Percentiles rank a stretch among this genome's conserved stretches.
Evolutionary conservation across 2,888 invertebrate genomes (phyloP).

Genomic region (Lasioglossum leucozonium): DNA sequence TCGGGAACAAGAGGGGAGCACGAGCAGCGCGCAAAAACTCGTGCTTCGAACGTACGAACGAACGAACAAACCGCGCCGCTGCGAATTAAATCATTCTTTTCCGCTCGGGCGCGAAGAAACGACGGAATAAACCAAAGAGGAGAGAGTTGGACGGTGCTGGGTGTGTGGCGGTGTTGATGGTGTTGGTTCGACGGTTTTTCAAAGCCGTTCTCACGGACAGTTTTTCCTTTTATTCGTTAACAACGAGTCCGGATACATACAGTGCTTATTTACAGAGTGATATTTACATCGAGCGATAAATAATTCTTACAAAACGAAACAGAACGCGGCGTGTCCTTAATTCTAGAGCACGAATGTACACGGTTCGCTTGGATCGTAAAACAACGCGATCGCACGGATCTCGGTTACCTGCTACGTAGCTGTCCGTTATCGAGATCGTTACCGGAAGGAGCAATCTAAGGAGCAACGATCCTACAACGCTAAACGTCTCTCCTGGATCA

Average conservation of each 20-base stretch:
- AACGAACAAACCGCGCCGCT: constrained; percentile 48
- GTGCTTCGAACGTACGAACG: constrained; percentile 68
- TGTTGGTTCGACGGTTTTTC: constrained; percentile 2
- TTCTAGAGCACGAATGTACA: constrained; percentile 57
- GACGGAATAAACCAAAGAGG: background rate
- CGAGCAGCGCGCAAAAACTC: constrained; percentile 59
- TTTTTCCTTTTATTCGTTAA: constrained; percentile 81
- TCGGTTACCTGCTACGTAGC: constrained; percentile 23
- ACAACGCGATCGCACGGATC: constrained; percentile 33
- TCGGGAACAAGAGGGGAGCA: constrained; percentile 61
- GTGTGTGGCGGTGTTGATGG: background rate
- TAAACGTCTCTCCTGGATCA: background rate
- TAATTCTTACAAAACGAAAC: constrained; percentile 77
- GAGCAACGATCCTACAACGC: background rate
- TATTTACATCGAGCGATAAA: constrained; percentile 81
- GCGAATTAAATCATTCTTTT: constrained; percentile 26
- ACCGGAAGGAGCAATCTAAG: constrained; percentile 7
- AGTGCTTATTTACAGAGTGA: constrained; percentile 81
- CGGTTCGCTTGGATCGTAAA: constrained; percentile 40
- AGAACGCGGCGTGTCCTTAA: constrained; percentile 68
- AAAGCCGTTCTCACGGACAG: constrained; percentile 71
- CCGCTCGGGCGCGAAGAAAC: constrained; percentile 61
- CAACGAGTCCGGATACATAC: constrained; percentile 81
- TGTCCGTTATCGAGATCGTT: constrained; percentile 5
- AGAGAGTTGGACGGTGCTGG: background rate